Evolutionary conservation across 1,140 invertebrate species (phyloP), one percentile per base, ranked within the genome.

Genomic region (Amphibalanus amphitrite): DNA sequence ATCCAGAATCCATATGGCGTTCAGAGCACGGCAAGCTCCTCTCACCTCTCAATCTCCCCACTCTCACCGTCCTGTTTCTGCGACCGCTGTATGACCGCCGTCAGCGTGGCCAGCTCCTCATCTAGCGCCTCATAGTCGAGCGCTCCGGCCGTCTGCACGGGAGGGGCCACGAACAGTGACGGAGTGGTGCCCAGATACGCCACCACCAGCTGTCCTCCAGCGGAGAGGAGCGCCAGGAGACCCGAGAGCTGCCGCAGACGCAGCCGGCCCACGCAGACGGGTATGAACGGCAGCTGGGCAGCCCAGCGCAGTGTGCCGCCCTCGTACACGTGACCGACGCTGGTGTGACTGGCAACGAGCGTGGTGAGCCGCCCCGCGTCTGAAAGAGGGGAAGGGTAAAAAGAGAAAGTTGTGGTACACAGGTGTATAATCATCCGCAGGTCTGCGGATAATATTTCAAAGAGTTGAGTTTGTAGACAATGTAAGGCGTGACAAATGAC

Each of bases 141-240:
- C 59, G 85, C 83, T 68, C 85, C 80, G 8, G 38, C 38, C 74
- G 84, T 81, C 76, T 87, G 83, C 69, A 87, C 79, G 3, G 88
- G 85, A 13, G 89, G 88, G 47, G 88, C 87, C 28, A 87, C 82
- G 79, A 90, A 90, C 29, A 94, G 80, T 69, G 90, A 88, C 0
- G 92, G 92, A 79, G 93, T 88, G 0, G 92, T 93, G 10, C 92
- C 93, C 69, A 96, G 81, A 80, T 92, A 95, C 72, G 85, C 85
- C 33, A 88, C 87, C 73, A 86, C 83, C 26, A 95, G 76, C 25
- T 85, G 81, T 1, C 93, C 92, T 29, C 85, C 82, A 65, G 87
- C 86, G 29, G 87, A 88, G 0, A 95, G 79, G 10, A 87, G 81
- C 0, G 91, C 86, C 25, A 95, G 78, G 0, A 86, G 84, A 0